A percentile compares a stretch with the other conserved stretches of the same genome.
phyloP scores from a whole-genome alignment of 2,113 vertebrate species.

The Chionomys nivalis region DNA sequence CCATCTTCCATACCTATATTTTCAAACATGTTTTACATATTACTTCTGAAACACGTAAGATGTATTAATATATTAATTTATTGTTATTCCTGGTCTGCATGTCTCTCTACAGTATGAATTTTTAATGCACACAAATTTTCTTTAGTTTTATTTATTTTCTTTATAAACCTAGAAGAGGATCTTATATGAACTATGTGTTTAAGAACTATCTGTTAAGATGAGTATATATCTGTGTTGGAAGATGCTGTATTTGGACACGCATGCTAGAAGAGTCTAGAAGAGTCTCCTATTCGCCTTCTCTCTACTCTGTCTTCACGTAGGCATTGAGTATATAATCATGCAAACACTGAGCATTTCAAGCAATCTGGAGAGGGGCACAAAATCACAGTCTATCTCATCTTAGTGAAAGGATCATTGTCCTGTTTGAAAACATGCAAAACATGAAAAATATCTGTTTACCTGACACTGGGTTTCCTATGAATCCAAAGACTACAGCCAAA shows the following conservation, averaged over 20 bases:
- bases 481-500: neutral
- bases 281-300: neutral
- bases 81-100: neutral
- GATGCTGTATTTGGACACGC: neutral
- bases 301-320: neutral
- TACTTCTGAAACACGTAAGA: neutral
- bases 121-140: neutral
- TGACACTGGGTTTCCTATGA: neutral
- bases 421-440: neutral
- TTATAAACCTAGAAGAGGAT: neutral
- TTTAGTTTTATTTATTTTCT: neutral
- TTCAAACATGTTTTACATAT: neutral
- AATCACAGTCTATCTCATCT: neutral
- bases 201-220: neutral
- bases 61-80: constrained; percentile 5
- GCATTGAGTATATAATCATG: neutral
- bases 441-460: neutral
- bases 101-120: neutral
- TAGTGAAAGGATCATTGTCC: neutral
- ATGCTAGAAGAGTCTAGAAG: neutral
- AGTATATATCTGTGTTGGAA: neutral
- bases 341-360: neutral
- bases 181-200: neutral
- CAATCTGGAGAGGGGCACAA: neutral
- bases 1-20: neutral